Percentiles rank a stretch among this genome's conserved stretches.
These are phyloP conservation scores for Prionace glauca DNA, from an alignment of 2,797 vertebrate genomes.

Conservation along the genomic window DNA sequence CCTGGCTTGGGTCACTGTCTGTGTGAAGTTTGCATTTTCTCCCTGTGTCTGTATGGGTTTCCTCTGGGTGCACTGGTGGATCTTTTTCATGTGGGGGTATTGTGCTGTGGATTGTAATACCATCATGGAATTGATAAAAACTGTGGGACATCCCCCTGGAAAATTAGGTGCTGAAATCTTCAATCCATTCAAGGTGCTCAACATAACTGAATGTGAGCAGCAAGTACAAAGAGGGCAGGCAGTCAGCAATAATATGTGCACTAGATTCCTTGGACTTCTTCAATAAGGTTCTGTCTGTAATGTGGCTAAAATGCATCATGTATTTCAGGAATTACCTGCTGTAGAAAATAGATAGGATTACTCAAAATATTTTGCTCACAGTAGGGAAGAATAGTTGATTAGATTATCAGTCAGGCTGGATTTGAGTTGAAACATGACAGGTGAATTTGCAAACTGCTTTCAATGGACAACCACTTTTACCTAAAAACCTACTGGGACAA, in stretches of 20 bases:
- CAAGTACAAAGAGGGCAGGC: not conserved
- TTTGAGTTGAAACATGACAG: not conserved
- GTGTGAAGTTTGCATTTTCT: no score
- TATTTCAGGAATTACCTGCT: not conserved
- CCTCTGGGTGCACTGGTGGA: no score
- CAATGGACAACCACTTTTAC: not conserved
- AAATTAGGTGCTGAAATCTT: not conserved
- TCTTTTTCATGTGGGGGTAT: not conserved
- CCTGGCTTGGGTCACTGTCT: no score
- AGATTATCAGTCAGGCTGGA: not conserved
- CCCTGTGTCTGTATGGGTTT: no score
- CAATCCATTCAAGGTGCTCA: not conserved
- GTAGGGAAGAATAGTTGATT: not conserved
- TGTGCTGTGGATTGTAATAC: not conserved
- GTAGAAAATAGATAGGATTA: not conserved
- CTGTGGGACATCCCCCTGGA: not conserved
- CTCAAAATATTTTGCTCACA: not conserved
- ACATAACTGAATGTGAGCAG: not conserved
- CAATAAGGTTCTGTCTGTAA: not conserved
- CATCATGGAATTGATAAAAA: not conserved
- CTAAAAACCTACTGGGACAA: not conserved
- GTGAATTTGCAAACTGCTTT: not conserved
- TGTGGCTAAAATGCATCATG: not conserved
- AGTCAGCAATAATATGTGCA: not conserved
- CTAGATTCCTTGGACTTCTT: not conserved